Conservation (phyloP, 2,113 vertebrate genomes). For the Protobothrops flavoviridis region DNA sequence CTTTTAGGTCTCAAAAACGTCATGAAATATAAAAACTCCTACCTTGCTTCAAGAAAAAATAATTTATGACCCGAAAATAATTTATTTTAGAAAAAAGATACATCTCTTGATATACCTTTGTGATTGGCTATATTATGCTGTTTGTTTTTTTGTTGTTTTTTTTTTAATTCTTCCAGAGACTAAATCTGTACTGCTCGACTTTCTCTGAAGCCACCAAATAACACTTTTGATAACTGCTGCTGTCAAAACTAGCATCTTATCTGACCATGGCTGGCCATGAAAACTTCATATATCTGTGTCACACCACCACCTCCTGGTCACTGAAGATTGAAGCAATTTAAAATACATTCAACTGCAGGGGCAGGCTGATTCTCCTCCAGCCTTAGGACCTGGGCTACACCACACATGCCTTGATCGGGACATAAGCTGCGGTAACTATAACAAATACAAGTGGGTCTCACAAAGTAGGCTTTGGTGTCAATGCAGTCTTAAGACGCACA, state of each 20-base stretch:
- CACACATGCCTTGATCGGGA: not conserved
- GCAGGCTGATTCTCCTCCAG: not conserved
- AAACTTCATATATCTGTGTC: conserved; percentile 41
- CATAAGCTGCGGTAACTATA: not conserved
- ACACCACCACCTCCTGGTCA: conserved; percentile 65
- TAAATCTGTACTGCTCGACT: not conserved
- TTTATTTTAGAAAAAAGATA: not conserved
- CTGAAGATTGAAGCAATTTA: not conserved
- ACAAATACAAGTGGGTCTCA: not conserved
- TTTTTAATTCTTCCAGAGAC: not conserved
- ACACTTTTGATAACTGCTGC: not conserved
- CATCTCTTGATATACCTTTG: not conserved
- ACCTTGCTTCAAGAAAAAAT: not conserved
- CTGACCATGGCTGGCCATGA: fast-evolving
- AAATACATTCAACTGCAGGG: fast-evolving
- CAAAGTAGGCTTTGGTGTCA: not conserved
- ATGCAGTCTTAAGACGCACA: not conserved
- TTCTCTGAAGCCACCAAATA: not conserved
- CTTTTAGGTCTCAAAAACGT: not conserved
- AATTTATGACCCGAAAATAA: not conserved
- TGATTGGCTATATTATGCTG: not conserved
- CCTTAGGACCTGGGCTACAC: not conserved
- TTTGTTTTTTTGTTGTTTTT: not conserved
- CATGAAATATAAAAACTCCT: not conserved
- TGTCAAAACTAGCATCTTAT: fast-evolving